These are phyloP conservation scores for Rhagoletis pomonella DNA, from an alignment of 1,140 invertebrate species.

Conservation along the genomic window DNA sequence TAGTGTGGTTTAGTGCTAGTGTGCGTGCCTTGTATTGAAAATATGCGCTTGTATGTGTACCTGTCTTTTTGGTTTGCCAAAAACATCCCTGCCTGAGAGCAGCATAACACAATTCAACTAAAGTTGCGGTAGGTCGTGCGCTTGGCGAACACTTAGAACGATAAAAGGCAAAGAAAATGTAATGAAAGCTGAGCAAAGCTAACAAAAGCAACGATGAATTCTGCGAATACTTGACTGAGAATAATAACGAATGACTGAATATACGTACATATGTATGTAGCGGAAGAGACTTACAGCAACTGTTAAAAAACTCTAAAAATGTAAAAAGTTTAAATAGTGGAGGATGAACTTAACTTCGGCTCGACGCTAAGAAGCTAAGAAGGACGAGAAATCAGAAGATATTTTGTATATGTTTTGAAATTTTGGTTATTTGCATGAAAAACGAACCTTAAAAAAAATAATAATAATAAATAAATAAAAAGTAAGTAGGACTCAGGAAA, in stretches of 20 bases:
- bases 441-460: no score
- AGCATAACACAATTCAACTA: slow-evolving; percentile 5
- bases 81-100: slow-evolving; percentile 7
- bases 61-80: background rate
- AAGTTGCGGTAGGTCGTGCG: slow-evolving; percentile 32
- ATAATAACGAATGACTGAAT: background rate
- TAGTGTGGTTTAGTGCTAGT: background rate
- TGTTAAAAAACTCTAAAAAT: no score
- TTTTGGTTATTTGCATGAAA: no score
- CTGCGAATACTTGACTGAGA: background rate
- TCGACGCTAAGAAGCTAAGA: no score
- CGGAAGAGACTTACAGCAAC: background rate
- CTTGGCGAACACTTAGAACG: slow-evolving; percentile 5
- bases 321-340: no score
- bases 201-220: background rate
- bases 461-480: no score
- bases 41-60: background rate
- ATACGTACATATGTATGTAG: background rate
- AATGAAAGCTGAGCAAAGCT: background rate
- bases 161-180: background rate
- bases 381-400: no score
- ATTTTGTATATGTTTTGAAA: no score
- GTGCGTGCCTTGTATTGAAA: background rate
- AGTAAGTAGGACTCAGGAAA: no score
- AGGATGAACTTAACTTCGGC: no score